Conservation (phyloP, 2,113 vertebrate species). For the Pterocles burchelli region DNA sequence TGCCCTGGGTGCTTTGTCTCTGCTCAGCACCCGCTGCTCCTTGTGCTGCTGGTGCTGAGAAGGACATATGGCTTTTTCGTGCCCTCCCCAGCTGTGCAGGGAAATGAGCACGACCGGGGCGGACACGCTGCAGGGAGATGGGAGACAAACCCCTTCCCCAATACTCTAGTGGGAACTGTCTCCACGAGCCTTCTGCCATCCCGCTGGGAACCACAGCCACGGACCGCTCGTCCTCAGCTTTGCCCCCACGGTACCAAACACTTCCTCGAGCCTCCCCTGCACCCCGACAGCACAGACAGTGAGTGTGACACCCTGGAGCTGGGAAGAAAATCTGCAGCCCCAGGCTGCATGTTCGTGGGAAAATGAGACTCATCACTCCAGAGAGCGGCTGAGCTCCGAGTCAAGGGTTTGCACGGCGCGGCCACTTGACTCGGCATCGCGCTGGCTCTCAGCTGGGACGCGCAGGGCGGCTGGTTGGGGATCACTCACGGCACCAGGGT, state of each 20-base stretch:
- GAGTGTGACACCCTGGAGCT: fast-evolving
- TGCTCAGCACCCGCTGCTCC: fast-evolving
- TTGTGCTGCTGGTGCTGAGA: neutral
- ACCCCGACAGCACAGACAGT: fast-evolving
- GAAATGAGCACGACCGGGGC: fast-evolving
- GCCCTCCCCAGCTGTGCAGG: neutral
- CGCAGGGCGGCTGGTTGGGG: neutral
- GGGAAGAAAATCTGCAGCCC: neutral
- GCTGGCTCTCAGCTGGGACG: neutral
- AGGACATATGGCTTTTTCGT: fast-evolving
- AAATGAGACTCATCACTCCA: neutral
- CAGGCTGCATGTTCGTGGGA: fast-evolving
- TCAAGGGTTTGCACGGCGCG: neutral
- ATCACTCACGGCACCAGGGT: fast-evolving
- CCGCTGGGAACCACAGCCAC: neutral
- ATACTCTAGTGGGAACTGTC: fast-evolving
- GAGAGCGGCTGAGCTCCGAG: neutral
- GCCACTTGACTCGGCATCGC: neutral
- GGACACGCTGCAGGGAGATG: too few relatives aligned
- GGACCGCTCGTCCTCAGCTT: neutral
- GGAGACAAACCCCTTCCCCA: neutral
- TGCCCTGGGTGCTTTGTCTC: fast-evolving
- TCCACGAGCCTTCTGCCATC: neutral
- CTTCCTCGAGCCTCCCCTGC: neutral
- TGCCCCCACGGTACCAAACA: fast-evolving